Base-by-base conservation (phyloP, 2,888 invertebrate genomes). In the Cryptophagus acutangulus region DNA sequence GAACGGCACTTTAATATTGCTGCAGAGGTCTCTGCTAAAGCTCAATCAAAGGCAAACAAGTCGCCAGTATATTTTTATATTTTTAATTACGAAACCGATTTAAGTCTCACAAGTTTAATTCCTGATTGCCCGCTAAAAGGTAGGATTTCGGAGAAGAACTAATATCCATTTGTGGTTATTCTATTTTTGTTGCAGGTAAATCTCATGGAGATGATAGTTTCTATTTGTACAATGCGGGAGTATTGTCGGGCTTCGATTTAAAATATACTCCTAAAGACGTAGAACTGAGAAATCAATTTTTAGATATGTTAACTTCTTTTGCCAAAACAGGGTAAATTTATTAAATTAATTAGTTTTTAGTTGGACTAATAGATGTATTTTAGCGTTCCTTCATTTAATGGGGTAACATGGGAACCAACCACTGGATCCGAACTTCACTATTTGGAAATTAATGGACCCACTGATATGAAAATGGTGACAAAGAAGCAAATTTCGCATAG, bases 1-100 rank as follows among this genome's bases (percentile, higher is more conserved):
- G 82, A 83, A 59, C 67, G 80, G 3, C 63, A 78, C 0, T 81
- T 81, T 54, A 66, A 69, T 1, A 71, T 65, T 1, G 76, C 75
- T 13, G 73, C 75, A 0, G 75, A 77, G 12, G 71, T 71, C 36
- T 66, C 77, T 13, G 73, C 79, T 0, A 72, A 73, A 47, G 49
- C 76, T 25, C 79, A 79, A 56, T 75, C 79, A 0, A 54, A 64
- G 12, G 65, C 62, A 33, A 73, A 74, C 2, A 65, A 70, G 8
- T 73, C 74, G 48, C 78, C 81, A 0, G 74, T 78, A 1, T 78
- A 76, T 65, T 67, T 15, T 31, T 31, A 31, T 31, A 6, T 15
- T 15, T 31, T 31, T 16, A 15, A 15, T 16, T 31, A 15, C 14
- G 5, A 3, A 16, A 4, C 4, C 3, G 16, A 13, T 31, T 15